Conservation (phyloP, 2,888 invertebrate species). For the Trachelus tabidus region DNA sequence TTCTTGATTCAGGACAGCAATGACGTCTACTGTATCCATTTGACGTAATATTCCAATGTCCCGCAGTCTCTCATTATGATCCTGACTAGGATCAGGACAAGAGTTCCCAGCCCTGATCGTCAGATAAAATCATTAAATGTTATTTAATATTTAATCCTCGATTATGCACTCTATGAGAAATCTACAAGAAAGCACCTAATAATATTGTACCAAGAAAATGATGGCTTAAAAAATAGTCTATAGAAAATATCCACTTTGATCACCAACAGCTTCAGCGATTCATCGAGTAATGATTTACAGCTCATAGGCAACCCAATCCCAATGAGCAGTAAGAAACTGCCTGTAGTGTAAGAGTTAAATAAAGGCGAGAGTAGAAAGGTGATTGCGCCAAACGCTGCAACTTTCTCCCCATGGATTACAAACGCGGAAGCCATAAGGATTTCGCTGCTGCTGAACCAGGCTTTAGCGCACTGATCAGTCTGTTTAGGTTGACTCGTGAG, state of each 20-base stretch:
- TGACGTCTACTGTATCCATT: background rate
- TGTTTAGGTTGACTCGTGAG: background rate
- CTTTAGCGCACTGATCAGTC: background rate
- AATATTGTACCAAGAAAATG: background rate
- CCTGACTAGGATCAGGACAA: background rate
- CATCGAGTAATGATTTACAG: background rate
- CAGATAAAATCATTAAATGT: background rate
- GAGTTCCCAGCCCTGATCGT: background rate
- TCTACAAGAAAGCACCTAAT: background rate
- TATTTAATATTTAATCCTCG: background rate
- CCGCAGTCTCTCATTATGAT: background rate
- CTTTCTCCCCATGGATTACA: slow-evolving; percentile 42
- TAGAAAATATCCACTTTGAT: background rate
- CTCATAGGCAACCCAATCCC: background rate
- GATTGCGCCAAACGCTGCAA: slow-evolving; percentile 24
- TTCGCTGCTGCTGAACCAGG: background rate
- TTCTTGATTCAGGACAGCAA: background rate
- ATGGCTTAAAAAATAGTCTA: background rate
- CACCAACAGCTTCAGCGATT: background rate
- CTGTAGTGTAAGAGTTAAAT: background rate
- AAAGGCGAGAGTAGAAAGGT: slow-evolving; percentile 12
- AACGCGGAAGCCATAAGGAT: slow-evolving; percentile 34
- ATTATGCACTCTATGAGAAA: background rate
- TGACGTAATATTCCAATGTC: background rate
- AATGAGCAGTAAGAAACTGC: background rate